Base-by-base conservation (phyloP, 1,140 invertebrate species). In the Drosophila sp. region DNA sequence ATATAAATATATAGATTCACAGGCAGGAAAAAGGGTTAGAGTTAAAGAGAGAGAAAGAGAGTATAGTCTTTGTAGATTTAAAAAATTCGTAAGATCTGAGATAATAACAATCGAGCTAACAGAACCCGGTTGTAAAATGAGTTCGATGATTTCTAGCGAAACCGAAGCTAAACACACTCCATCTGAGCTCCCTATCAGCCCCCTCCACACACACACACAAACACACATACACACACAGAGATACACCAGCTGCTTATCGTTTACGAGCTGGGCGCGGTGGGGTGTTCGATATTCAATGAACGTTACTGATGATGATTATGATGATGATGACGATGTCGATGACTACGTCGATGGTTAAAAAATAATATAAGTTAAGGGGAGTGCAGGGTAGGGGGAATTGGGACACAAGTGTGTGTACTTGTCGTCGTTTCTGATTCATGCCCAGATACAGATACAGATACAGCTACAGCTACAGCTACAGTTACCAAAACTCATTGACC, bases 21-120 rank as follows among this genome's bases (percentile, higher is more conserved):
- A 18, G 40, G 34, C 4, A 4, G 14, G 29, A 40, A 9, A 18
- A 14, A 21, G 18, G 6, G 61, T 8, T 16, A n/a, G 36, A 32
- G 25, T 7, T 13, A 29, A 11, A 27, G 32, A 38, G 34, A 63
- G 1, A 21, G 9, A 32, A 21, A 51, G 14, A 43, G 36, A 65
- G 32, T 1, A n/a, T n/a, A n/a, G n/a, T n/a, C n/a, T n/a, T n/a
- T n/a, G 73, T 82, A 59, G 40, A 61, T 74, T 74, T 64, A 38
- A 79, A 61, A 62, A 74, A 80, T 80, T 80, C 50, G 27, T 65
- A 53, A 86, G 78, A 84, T 84, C 58, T 51, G 4, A 80, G 81
- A 84, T 84, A 86, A 75, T 80, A 78, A 77, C 73, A 86, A 80
- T 66, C 59, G 64, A 80, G 74, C 86, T 80, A 80, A 64, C 58